Base-by-base conservation (phyloP, 2,113 vertebrate genomes). In the Alaudala cheleensis region DNA sequence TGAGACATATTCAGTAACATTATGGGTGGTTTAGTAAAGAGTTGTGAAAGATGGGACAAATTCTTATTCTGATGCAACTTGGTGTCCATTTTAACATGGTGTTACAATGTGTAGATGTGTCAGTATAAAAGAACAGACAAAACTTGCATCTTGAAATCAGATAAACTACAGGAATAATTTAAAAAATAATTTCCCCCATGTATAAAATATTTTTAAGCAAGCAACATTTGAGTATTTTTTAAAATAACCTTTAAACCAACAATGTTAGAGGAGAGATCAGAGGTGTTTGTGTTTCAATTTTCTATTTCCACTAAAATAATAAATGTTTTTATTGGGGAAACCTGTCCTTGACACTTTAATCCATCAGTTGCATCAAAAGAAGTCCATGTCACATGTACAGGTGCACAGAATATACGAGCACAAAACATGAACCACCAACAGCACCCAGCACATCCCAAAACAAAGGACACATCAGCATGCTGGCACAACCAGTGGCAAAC, bases 51-150 rank as follows among this genome's bases (percentile, higher is more conserved):
- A 74, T 20, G 67, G 34, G 94, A 96, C 18, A 73, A 81, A 91
- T 81, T 45, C 88, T 97, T 97, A 91, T 97, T 95, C 94, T 97
- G 97, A 98, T 97, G 97, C 96, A 97, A 87, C 69, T 61, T 57
- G 3, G 25, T 21, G 24, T 37, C 33, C 80, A 47, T 58, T 39
- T 26, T 76, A 71, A 72, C n/a, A 17, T 11, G 1, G 16, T 83
- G 16, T 61, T 60, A 61, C 24, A 79, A 69, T 42, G 11, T 67
- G 12, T 40, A 78, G 90, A 80, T 4, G 13, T 21, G 13, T 18
- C 44, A 57, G 31, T 67, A 42, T 23, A 86, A 88, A 91, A 73
- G 9, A 77, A 53, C 4, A 26, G 42, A 51, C 34, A 62, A 90
- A 91, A 26, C 3, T 57, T 60, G 22, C 7, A 14, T 17, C 29